Evolutionary conservation across 2,888 invertebrate species (phyloP).

Genomic region (Helleia helle): DNA sequence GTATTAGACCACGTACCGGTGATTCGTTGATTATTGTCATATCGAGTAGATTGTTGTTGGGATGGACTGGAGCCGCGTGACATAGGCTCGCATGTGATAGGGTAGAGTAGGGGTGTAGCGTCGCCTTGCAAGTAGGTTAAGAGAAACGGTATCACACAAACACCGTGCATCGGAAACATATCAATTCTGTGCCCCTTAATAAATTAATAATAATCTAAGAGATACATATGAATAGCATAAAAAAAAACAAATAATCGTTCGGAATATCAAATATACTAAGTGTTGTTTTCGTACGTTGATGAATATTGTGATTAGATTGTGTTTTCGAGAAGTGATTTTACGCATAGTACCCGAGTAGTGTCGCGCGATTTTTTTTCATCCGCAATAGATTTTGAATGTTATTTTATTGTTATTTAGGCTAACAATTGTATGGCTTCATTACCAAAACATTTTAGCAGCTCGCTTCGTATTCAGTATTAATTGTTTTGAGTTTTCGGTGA

Average conservation of each 20-base stretch:
- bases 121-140: constrained; percentile 72
- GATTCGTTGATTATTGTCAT: constrained; percentile 38
- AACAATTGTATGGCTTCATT: constrained; percentile 58
- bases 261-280: constrained; percentile 70
- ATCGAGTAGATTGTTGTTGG: constrained; percentile 52
- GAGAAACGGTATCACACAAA: constrained; percentile 76
- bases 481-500: constrained; percentile 46
- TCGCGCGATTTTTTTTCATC: constrained; percentile 54
- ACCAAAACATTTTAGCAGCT: constrained; percentile 65
- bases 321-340: constrained; percentile 36
- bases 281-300: constrained; percentile 63
- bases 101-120: constrained; percentile 65
- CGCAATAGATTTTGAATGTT: constrained; percentile 47
- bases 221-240: constrained; percentile 69
- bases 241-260: constrained; percentile 61
- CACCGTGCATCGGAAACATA: constrained; percentile 84
- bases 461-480: constrained; percentile 69
- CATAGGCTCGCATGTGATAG: constrained; percentile 70
- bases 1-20: constrained; percentile 13
- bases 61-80: constrained; percentile 52
- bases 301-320: constrained; percentile 40
- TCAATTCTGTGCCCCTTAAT: constrained; percentile 86
- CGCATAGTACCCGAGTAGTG: constrained; percentile 56
- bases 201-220: constrained; percentile 70
- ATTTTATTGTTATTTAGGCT: constrained; percentile 53